phyloP scores from a whole-genome alignment of 2,113 vertebrate species.

The Scalopus aquaticus region DNA sequence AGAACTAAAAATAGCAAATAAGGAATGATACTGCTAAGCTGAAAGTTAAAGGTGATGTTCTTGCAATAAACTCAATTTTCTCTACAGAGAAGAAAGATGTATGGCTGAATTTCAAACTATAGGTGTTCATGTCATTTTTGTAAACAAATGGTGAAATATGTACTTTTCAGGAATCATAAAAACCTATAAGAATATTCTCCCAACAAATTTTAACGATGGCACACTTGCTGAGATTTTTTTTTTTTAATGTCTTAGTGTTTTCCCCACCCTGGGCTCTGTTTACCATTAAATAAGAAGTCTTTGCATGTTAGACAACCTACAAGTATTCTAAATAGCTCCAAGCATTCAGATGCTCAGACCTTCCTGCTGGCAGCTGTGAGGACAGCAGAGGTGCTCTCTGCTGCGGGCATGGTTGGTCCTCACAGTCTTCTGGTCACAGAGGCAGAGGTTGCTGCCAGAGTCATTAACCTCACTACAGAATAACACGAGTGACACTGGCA shows the following conservation, averaged over 20 bases:
- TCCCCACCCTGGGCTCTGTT: not conserved
- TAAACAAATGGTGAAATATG: not conserved
- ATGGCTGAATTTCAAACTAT: not conserved
- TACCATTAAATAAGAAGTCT: not conserved
- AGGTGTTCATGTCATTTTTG: not conserved
- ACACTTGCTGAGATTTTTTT: not conserved
- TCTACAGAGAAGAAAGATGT: not conserved
- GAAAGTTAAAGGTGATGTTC: conserved; percentile 20
- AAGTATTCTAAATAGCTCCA: not conserved
- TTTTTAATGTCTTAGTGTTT: not conserved
- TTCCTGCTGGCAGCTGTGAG: not conserved
- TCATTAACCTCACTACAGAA: not conserved
- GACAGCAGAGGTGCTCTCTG: not conserved
- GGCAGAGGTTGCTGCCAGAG: not conserved
- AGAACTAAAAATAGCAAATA: not conserved
- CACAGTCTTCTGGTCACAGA: not conserved
- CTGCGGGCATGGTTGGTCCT: not conserved
- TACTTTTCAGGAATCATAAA: not conserved
- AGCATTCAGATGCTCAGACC: not conserved
- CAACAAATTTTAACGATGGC: not conserved
- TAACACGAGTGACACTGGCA: not conserved
- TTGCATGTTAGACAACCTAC: not conserved
- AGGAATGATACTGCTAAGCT: not conserved
- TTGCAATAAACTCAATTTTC: not conserved
- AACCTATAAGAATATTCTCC: not conserved